phyloP scores from a whole-genome alignment of 2,888 invertebrate genomes.

The Ceramica pisi region DNA sequence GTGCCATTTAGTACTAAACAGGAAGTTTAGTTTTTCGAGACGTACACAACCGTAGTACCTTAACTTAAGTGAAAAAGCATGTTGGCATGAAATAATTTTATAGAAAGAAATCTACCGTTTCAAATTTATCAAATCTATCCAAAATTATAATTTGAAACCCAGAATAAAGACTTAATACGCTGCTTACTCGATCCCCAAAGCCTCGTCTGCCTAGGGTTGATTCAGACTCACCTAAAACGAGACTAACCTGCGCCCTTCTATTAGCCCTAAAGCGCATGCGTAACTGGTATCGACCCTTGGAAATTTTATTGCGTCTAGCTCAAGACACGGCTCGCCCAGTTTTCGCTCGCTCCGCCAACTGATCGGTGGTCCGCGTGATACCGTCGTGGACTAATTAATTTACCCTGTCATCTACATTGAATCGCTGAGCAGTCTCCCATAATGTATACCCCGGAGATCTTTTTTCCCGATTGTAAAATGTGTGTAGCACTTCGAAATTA shows the following conservation, averaged over 20 bases:
- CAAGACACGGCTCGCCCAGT: conserved; percentile 18
- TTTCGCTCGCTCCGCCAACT: conserved; percentile 1
- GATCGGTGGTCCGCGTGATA: conserved; percentile 20
- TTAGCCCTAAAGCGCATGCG: conserved; percentile 33
- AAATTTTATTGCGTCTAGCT: conserved; percentile 25
- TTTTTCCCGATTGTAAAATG: conserved; percentile 40
- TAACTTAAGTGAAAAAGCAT: too few species aligned
- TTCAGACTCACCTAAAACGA: not conserved
- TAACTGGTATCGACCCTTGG: conserved; percentile 36
- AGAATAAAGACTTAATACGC: not conserved
- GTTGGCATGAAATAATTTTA: too few species aligned
- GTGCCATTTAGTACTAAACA: too few species aligned
- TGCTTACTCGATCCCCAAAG: not conserved
- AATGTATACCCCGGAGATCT: conserved; percentile 41
- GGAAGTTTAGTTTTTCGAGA: too few species aligned
- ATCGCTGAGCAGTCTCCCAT: not conserved
- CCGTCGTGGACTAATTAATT: not conserved
- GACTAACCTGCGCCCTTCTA: not conserved
- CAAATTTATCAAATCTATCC: not conserved
- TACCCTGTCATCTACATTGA: conserved; percentile 4
- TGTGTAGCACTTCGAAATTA: conserved; percentile 39
- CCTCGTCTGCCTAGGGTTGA: not conserved
- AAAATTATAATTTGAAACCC: not conserved
- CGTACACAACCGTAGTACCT: too few species aligned
- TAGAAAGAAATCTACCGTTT: too few species aligned